Percentiles rank a stretch among this genome's conserved stretches.
Conservation (phyloP, 2,113 vertebrate species). For the Taurulus bubalis region DNA sequence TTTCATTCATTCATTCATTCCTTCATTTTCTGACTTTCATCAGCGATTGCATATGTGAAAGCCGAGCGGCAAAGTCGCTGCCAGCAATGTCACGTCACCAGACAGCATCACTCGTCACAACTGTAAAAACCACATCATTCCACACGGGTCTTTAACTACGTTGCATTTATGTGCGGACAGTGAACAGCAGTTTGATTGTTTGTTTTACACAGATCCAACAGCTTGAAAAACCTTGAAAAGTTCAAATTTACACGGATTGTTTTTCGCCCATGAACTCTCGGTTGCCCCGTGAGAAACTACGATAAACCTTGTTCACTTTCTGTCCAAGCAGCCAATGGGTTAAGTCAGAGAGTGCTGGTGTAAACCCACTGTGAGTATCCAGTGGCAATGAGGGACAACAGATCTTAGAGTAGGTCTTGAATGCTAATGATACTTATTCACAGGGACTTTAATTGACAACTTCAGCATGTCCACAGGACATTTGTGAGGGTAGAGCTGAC, state of each 20-base stretch:
- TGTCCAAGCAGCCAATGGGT: neutral
- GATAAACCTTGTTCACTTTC: neutral
- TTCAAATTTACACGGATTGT: neutral
- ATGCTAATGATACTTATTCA: neutral
- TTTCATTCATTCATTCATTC: neutral
- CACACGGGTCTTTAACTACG: neutral
- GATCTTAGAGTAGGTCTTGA: neutral
- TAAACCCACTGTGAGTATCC: neutral
- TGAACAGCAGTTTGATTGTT: neutral
- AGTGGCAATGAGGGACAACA: neutral
- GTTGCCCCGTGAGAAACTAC: neutral
- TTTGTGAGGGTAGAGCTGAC: neutral
- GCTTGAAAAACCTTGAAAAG: neutral
- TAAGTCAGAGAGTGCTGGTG: neutral
- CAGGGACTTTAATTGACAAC: neutral
- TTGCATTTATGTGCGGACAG: neutral
- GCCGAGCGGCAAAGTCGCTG: neutral
- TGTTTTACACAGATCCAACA: neutral
- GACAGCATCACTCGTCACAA: neutral
- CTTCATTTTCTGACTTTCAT: neutral
- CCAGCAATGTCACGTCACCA: neutral
- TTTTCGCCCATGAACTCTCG: neutral
- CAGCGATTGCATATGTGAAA: neutral
- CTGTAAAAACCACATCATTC: neutral
- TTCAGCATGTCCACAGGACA: neutral